Percentiles rank a stretch among this genome's conserved stretches.
These are phyloP conservation scores for Clarias pachynema DNA, from an alignment of 2,797 vertebrate genomes.

Conservation along the genomic window DNA sequence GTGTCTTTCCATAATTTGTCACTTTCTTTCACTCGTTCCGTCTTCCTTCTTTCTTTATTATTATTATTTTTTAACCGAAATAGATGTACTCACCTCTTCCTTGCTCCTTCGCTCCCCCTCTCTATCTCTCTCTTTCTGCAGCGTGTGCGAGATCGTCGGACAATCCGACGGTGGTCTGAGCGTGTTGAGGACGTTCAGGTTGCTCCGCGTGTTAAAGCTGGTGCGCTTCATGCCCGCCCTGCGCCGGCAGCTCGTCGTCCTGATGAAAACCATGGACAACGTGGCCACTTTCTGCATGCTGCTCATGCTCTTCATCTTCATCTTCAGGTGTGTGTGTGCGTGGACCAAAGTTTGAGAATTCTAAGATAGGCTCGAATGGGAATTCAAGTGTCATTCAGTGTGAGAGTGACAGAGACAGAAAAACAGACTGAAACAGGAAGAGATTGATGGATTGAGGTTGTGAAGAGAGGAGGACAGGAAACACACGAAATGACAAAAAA, in stretches of 20 bases:
- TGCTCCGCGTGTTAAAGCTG: slow-evolving; percentile 92
- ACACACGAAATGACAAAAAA: slow-evolving; percentile 9
- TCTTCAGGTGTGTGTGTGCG: slow-evolving; percentile 84
- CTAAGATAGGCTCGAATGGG: neutral
- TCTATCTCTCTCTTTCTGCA: slow-evolving; percentile 52
- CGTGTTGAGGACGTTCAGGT: slow-evolving; percentile 90
- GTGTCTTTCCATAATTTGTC: neutral
- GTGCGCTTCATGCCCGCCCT: slow-evolving; percentile 96
- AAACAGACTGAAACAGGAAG: neutral
- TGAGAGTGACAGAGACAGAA: neutral
- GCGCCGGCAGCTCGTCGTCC: slow-evolving; percentile 92
- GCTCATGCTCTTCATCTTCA: slow-evolving; percentile 97
- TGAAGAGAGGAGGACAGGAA: slow-evolving; percentile 17
- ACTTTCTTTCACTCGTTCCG: slow-evolving; percentile 35
- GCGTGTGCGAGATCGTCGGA: slow-evolving; percentile 92
- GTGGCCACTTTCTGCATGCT: slow-evolving; percentile 99
- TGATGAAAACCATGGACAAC: slow-evolving; percentile 99
- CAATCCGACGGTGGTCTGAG: slow-evolving; percentile 93
- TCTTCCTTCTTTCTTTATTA: slow-evolving; percentile 34
- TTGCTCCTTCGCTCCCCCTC: neutral
- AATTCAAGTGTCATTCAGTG: neutral
- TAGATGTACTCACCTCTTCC: neutral
- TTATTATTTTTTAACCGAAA: too few relatives aligned
- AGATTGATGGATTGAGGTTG: slow-evolving; percentile 8
- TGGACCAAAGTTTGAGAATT: neutral